Base-by-base conservation (phyloP, 1,140 invertebrate species). In the Reticulitermes speratus region DNA sequence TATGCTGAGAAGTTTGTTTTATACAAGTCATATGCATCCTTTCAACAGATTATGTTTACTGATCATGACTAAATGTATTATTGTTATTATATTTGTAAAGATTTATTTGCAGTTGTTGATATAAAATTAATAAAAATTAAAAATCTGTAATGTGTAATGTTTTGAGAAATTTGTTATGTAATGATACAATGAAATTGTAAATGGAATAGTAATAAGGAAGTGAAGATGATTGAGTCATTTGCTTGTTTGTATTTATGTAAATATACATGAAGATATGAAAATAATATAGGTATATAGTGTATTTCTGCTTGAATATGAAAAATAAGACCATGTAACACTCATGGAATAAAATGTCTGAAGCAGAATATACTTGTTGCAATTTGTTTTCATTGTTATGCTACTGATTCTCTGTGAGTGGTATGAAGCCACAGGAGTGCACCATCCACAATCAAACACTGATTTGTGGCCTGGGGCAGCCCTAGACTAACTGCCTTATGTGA, bases 261-360 rank as follows among this genome's bases (percentile, higher is more conserved):
- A 75, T 75, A 75, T 75, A 75, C 65, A 75, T 75, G 65, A 75
- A 75, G 25, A 75, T 75, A 75, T 75, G n/a, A 75, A 75, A 75
- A 30, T 75, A 75, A 75, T 75, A 75, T 75, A 75, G 65, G 25
- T 75, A 75, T 16, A 75, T 75, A 75, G 7, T 75, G 65, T 75
- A 75, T 75, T 75, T 75, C 65, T 75, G 65, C 65, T 75, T 75
- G n/a, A 75, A 30, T 30, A 75, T 75, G n/a, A 75, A 75, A 30
- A n/a, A 75, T 30, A 25, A 75, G 65, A 25, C 25, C n/a, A 75
- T 75, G 65, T 75, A 75, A 75, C 25, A 75, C 65, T 30, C 65
- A 75, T 75, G 65, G n/a, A 75, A 75, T 75, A 75, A 75, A 75
- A 75, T 75, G 65, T 75, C 65, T 75, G n/a, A 75, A 23, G 65